Percentiles rank a stretch among this genome's conserved stretches.
Conservation (phyloP, 2,113 vertebrate genomes). For the Garra rufa region DNA sequence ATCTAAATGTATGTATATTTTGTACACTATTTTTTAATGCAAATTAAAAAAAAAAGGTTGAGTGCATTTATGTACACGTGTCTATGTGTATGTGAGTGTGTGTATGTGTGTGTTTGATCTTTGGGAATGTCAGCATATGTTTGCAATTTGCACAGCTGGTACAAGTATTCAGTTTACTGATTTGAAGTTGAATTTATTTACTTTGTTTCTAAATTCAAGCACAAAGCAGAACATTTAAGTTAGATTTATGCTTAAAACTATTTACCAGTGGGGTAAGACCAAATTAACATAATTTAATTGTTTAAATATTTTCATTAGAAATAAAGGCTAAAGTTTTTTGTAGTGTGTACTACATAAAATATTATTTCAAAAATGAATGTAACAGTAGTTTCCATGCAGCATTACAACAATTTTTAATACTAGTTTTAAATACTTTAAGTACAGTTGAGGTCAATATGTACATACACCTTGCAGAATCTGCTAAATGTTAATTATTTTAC, state of each 20-base stretch:
- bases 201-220: neutral
- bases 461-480: no score
- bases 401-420: neutral
- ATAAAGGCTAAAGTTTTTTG: neutral
- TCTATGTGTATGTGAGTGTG: no score
- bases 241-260: neutral
- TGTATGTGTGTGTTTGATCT: neutral
- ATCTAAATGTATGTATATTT: no score
- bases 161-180: slow-evolving; percentile 4
- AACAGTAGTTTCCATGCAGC: neutral
- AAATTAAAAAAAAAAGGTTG: no score
- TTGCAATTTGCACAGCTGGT: slow-evolving; percentile 25
- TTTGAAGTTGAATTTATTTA: neutral
- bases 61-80: neutral
- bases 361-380: neutral
- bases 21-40: no score
- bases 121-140: slow-evolving; percentile 33
- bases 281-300: neutral
- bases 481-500: no score
- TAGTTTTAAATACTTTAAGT: no score
- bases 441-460: no score
- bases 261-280: neutral
- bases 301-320: neutral
- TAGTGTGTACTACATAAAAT: neutral
- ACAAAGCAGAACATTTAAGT: neutral